A percentile compares a stretch with the other conserved stretches of the same genome.
These are phyloP conservation scores for Campaea margaritaria DNA, from an alignment of 2,888 invertebrate genomes.

Conservation along the genomic window DNA sequence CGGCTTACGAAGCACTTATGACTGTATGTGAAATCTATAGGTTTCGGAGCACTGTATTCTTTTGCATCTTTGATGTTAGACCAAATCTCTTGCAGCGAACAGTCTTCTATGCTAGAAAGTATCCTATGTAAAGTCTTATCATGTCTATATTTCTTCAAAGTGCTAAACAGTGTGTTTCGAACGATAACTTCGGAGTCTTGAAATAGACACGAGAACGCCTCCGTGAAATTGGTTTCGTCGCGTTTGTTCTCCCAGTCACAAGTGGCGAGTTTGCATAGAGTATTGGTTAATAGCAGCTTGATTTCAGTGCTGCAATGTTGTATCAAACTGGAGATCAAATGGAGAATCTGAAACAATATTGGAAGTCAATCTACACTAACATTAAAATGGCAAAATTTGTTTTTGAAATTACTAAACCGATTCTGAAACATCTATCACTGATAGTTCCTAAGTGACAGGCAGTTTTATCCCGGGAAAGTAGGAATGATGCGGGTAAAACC, in stretches of 20 bases:
- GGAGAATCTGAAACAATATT: conserved; percentile 57
- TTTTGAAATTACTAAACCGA: too few species aligned
- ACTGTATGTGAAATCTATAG: conserved; percentile 28
- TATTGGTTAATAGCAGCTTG: conserved; percentile 55
- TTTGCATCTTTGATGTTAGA: conserved; percentile 38
- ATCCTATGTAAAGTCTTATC: conserved; percentile 47
- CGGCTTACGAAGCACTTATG: conserved; percentile 41
- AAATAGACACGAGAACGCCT: conserved; percentile 51
- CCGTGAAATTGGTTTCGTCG: conserved; percentile 43
- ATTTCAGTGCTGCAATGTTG: conserved; percentile 59
- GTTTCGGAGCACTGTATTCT: conserved; percentile 3
- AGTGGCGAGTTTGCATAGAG: conserved; percentile 58
- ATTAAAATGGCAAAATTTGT: too few species aligned
- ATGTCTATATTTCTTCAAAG: conserved; percentile 38
- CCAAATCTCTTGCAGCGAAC: conserved; percentile 49
- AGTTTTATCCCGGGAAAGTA: too few species aligned
- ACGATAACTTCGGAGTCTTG: conserved; percentile 48
- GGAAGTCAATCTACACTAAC: not conserved
- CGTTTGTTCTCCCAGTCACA: conserved; percentile 48
- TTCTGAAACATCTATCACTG: too few species aligned
- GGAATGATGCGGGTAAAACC: too few species aligned
- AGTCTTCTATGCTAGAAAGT: conserved; percentile 48
- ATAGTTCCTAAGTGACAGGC: too few species aligned
- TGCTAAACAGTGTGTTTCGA: conserved; percentile 48
- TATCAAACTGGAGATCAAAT: conserved; percentile 56